Base-by-base conservation (phyloP, 2,888 invertebrate species). In the Empis livida region DNA sequence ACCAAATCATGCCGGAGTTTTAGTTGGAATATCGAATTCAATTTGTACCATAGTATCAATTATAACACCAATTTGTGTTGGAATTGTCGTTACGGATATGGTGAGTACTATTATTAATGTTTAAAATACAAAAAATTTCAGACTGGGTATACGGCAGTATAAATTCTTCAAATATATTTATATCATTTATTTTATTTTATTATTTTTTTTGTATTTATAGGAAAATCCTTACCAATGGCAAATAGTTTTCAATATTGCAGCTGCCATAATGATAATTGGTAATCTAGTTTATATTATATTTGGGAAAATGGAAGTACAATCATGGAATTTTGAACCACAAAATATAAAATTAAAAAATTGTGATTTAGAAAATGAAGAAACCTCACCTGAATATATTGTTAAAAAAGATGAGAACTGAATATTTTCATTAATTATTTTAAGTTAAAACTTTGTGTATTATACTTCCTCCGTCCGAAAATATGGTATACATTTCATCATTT, bases 181-280 rank as follows among this genome's bases (percentile, higher is more conserved):
- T n/a, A n/a, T n/a, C n/a, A n/a, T n/a, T n/a, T n/a, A n/a, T n/a
- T n/a, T n/a, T n/a, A 27, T 27, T 8, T 8, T 27, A 8, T 27
- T 27, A 8, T 2, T 15, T 37, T 15, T 37, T 13, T 5, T 20
- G 37, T 30, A 2, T 45, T 62, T 42, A 10, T 65, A 83, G 82
- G 66, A 65, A 15, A 68, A 78, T 51, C 70, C 73, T 4, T 50
- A 59, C 2, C 77, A 80, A 59, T 86, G 85, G 85, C 72, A 76
- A 46, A 74, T 74, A 45, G 78, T 84, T 23, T 85, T 85, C 65
- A 78, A 79, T 60, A 68, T 82, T 11, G 75, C 84, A 1, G 75
- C 82, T 1, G 75, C 68, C 14, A 67, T 83, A 15, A 84, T 82
- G 58, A 71, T 80, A 50, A 61, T 76, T 40, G 76, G 80, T 14